Conservation (phyloP, 2,888 invertebrate genomes). For the Muschampia staudingeri region DNA sequence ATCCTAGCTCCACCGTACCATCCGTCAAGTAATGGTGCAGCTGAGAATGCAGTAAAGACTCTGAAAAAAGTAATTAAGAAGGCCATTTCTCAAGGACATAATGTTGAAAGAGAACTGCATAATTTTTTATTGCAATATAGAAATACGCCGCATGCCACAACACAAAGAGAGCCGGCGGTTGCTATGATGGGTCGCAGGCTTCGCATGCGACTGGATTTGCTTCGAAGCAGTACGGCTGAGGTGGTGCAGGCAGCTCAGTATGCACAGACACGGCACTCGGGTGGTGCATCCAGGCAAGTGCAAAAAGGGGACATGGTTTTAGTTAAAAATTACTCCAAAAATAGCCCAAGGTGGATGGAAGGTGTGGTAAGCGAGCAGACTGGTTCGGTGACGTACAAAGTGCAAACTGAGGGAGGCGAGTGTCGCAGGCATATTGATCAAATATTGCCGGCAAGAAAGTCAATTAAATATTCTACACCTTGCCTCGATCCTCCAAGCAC, state of each 20-base stretch:
- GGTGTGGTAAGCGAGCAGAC: constrained; percentile 11
- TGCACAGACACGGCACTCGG: too few relatives aligned
- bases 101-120: constrained; percentile 8
- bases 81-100: neutral
- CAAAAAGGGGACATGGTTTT: too few relatives aligned
- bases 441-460: constrained; percentile 6
- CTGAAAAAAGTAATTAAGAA: constrained; percentile 12
- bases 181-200: constrained; percentile 13
- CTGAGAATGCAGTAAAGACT: constrained; percentile 15
- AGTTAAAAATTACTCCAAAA: neutral
- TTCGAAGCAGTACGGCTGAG: too few relatives aligned
- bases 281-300: too few relatives aligned
- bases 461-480: constrained; percentile 18
- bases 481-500: neutral
- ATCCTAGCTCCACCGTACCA: constrained; percentile 10
- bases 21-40: constrained; percentile 13
- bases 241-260: too few relatives aligned
- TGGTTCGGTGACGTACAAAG: constrained; percentile 12
- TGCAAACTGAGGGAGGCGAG: neutral
- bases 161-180: constrained; percentile 16
- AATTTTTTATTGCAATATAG: constrained; percentile 22
- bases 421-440: constrained; percentile 22
- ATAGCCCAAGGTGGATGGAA: constrained; percentile 18
- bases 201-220: neutral
- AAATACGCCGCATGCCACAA: constrained; percentile 12